A percentile compares a stretch with the other conserved stretches of the same genome.
Evolutionary conservation across 2,888 invertebrate species (phyloP).

Genomic region (Tipula unca): DNA sequence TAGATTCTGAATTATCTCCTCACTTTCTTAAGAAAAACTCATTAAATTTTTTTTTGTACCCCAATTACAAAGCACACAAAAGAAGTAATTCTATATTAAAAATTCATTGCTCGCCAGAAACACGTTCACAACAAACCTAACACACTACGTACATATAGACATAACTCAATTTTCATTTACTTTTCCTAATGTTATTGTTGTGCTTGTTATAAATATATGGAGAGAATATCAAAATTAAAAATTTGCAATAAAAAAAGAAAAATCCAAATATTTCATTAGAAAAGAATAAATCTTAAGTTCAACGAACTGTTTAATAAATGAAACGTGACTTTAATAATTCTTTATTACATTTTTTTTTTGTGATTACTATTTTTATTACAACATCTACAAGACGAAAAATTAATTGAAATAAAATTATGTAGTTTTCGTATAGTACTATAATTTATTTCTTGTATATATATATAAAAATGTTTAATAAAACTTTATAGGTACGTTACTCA

Average conservation of each 20-base stretch:
- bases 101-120: too few species aligned
- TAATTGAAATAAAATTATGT: background rate
- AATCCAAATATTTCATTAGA: background rate
- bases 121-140: too few species aligned
- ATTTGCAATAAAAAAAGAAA: background rate
- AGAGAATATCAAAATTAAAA: background rate
- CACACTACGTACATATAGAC: background rate
- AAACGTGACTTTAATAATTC: conserved; percentile 17
- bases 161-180: background rate
- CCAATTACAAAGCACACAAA: too few species aligned
- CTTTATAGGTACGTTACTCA: background rate
- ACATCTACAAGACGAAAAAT: background rate
- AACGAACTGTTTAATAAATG: conserved; percentile 19
- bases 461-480: background rate
- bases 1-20: too few species aligned
- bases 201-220: background rate
- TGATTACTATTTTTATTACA: background rate
- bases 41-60: too few species aligned
- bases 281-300: background rate
- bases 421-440: background rate
- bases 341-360: background rate
- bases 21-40: too few species aligned
- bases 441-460: background rate
- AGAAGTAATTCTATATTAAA: too few species aligned
- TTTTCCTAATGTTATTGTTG: background rate